Conservation (phyloP, 2,888 invertebrate species). For the Palloptera scutellata region DNA sequence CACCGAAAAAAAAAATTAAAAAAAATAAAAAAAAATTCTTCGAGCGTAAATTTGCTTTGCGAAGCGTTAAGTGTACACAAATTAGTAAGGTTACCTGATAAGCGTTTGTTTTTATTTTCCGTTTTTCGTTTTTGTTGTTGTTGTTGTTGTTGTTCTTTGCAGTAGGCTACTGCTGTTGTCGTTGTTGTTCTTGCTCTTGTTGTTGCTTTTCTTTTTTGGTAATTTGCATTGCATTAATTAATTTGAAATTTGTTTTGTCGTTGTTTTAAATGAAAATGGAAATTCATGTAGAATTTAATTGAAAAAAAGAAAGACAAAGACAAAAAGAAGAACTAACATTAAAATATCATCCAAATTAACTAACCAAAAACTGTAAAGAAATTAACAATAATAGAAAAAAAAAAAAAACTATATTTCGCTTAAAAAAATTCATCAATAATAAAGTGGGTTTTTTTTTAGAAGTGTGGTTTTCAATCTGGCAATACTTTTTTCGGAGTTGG, state of each 20-base stretch:
- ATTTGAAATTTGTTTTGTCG: constrained; percentile 23
- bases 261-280: background rate
- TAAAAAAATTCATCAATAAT: no score
- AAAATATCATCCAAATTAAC: background rate
- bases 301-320: background rate
- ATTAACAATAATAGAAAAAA: background rate
- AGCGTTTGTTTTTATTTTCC: constrained; percentile 22
- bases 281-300: background rate
- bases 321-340: background rate
- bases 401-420: background rate
- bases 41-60: constrained; percentile 27
- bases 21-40: background rate
- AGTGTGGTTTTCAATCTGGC: no score
- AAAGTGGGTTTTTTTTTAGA: no score
- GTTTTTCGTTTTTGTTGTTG: constrained; percentile 8
- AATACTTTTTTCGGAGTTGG: no score
- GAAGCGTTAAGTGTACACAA: constrained; percentile 34
- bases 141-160: background rate
- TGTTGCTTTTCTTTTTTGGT: constrained; percentile 13
- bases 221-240: constrained; percentile 32
- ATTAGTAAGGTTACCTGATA: constrained; percentile 32
- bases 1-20: constrained; percentile 12
- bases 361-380: background rate
- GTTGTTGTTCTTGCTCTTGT: background rate
- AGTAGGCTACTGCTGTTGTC: background rate